Evolutionary conservation across 2,113 vertebrate species (phyloP).

Genomic region (Poecilia latipinna): DNA sequence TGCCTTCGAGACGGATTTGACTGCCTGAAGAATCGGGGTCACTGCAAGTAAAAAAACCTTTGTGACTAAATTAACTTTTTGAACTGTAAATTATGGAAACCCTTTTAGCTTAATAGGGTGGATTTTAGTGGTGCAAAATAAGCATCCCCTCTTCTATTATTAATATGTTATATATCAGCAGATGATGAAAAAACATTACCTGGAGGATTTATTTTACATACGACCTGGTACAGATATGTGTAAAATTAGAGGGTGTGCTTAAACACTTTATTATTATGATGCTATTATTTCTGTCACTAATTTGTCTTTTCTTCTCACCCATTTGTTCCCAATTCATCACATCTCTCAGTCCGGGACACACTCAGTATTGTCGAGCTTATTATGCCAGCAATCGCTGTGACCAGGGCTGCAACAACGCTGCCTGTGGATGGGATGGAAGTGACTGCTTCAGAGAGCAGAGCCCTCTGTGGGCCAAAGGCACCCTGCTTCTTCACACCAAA

Average conservation of each 20-base stretch:
- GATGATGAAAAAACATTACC: no score
- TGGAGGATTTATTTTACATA: no score
- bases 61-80: background rate
- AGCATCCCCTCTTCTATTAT: no score
- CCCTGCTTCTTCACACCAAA: conserved; percentile 77
- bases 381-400: conserved; percentile 87
- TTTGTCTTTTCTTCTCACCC: background rate
- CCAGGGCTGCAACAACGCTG: conserved; percentile 81
- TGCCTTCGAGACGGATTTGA: conserved; percentile 89
- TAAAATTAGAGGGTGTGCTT: background rate
- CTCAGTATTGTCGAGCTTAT: conserved; percentile 85
- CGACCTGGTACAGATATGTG: background rate
- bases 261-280: background rate
- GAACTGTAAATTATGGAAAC: background rate
- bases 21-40: conserved; percentile 73
- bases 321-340: background rate
- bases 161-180: no score
- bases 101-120: background rate
- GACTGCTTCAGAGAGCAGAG: conserved; percentile 79
- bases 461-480: conserved; percentile 74
- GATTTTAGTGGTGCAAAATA: no score
- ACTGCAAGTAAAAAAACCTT: conserved; percentile 81
- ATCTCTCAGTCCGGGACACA: conserved; percentile 79
- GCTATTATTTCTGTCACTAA: background rate
- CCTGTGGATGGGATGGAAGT: conserved; percentile 90